phyloP scores from a whole-genome alignment of 92 coral and sea anemone species.

The Epizoanthus ramosus region DNA sequence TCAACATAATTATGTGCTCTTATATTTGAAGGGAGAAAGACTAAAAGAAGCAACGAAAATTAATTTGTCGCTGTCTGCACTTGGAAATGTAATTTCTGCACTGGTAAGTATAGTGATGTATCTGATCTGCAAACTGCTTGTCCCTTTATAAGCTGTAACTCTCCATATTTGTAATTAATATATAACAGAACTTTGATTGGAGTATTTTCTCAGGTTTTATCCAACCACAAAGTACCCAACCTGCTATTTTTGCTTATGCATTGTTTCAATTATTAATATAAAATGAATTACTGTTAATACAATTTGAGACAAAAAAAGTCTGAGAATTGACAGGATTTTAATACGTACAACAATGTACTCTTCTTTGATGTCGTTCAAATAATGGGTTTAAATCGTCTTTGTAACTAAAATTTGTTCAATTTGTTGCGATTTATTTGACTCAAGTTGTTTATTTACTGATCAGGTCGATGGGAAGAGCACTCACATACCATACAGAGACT shows the following conservation, averaged over 20 bases:
- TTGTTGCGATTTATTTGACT: neutral
- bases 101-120: constrained; percentile 66
- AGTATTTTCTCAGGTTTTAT: neutral
- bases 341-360: no score
- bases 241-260: no score
- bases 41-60: constrained; percentile 98
- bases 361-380: no score
- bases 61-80: constrained; percentile 94
- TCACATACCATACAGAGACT: constrained; percentile 96
- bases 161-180: neutral
- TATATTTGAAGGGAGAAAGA: constrained; percentile 75
- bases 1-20: neutral
- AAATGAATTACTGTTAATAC: no score
- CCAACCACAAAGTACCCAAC: neutral
- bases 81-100: constrained; percentile 97
- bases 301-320: no score
- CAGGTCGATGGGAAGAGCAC: constrained; percentile 99
- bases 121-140: neutral
- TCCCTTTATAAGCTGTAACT: neutral
- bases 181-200: neutral
- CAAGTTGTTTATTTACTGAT: neutral
- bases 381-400: no score
- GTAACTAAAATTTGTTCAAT: neutral
- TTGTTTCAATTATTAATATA: neutral
- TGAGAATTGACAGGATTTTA: no score